These are phyloP conservation scores for Aphaenogaster rudis DNA, from an alignment of 1,140 invertebrate genomes.

Conservation along the genomic window DNA sequence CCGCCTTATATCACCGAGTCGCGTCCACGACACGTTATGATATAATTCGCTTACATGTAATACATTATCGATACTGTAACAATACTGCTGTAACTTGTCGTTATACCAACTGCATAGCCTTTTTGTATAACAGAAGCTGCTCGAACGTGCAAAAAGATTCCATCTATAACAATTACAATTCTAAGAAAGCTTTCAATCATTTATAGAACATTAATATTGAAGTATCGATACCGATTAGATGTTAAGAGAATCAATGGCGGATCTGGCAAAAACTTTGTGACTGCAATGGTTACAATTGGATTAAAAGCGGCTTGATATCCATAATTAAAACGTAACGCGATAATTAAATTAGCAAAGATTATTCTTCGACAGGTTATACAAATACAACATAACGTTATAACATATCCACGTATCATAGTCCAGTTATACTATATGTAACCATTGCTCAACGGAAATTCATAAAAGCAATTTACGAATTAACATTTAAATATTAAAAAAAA, in stretches of 20 bases:
- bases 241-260: not conserved
- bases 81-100: conserved; percentile 29
- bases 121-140: not conserved
- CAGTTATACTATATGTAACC: not conserved
- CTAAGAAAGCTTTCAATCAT: conserved; percentile 2
- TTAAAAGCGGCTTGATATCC: not conserved
- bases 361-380: not conserved
- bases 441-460: not conserved
- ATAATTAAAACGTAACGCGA: not conserved
- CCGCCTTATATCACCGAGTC: not conserved
- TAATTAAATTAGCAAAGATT: conserved; percentile 7
- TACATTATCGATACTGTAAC: not conserved
- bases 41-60: not conserved
- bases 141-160: not conserved
- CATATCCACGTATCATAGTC: not conserved
- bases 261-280: not conserved
- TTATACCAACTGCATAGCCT: not conserved
- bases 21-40: not conserved
- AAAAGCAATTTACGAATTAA: conserved; percentile 13
- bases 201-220: not conserved
- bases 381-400: not conserved
- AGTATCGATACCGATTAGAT: not conserved
- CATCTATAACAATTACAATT: not conserved
- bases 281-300: not conserved
- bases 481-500: not conserved